phyloP scores from a whole-genome alignment of 2,797 vertebrate genomes.

The Gila robusta region DNA sequence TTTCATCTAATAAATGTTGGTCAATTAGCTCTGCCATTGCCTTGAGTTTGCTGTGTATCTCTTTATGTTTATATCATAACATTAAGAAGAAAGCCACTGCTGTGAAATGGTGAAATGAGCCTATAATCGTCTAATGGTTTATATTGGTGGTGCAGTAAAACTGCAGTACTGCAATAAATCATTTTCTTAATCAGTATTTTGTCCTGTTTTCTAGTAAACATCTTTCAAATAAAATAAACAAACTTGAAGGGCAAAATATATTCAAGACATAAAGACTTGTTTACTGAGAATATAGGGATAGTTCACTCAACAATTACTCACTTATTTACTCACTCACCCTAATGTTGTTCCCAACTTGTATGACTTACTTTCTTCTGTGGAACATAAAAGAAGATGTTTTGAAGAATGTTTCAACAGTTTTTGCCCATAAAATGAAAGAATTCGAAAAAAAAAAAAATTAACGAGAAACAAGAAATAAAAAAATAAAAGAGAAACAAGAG shows the following conservation, averaged over 20 bases:
- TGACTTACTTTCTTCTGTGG: background rate
- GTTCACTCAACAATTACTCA: background rate
- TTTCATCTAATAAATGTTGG: conserved; percentile 1
- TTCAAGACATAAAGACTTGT: background rate
- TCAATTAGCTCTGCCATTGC: background rate
- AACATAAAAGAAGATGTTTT: background rate
- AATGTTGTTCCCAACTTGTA: background rate
- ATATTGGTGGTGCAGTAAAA: background rate
- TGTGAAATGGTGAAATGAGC: conserved; percentile 12
- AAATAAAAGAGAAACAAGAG: background rate
- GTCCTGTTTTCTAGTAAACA: background rate
- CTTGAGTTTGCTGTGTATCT: background rate
- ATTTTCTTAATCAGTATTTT: background rate
- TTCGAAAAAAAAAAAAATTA: background rate
- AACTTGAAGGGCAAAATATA: background rate
- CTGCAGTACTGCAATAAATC: background rate
- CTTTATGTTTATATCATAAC: background rate
- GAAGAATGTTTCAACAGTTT: background rate
- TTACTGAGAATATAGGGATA: background rate
- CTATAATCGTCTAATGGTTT: background rate
- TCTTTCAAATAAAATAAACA: background rate
- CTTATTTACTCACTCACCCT: background rate
- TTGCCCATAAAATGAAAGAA: background rate
- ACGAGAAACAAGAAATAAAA: background rate
- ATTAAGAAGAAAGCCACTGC: conserved; percentile 1